Evolutionary conservation across 2,888 invertebrate genomes (phyloP).

Genomic region (Apodemia mormo): DNA sequence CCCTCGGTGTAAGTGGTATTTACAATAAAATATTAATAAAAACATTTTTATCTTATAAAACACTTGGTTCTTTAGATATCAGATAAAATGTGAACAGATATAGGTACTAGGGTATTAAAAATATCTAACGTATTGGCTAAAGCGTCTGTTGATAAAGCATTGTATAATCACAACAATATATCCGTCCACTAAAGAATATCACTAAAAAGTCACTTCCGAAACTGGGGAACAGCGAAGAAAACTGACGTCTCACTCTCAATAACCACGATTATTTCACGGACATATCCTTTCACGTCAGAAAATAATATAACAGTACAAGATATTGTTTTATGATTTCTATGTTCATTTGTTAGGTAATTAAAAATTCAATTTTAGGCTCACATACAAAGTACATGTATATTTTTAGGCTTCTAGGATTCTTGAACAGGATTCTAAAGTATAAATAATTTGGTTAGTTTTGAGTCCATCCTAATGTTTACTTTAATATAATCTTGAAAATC

Average conservation of each 20-base stretch:
- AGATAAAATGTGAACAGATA: conserved; percentile 36
- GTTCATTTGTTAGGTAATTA: not conserved
- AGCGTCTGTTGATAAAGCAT: conserved; percentile 79
- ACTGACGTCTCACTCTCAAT: conserved; percentile 71
- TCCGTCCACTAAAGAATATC: conserved; percentile 75
- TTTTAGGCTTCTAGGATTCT: no score
- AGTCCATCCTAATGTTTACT: no score
- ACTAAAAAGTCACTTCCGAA: conserved; percentile 78
- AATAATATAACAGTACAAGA: conserved; percentile 2
- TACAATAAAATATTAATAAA: conserved; percentile 52
- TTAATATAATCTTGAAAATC: no score
- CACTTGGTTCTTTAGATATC: conserved; percentile 60
- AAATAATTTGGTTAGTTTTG: no score
- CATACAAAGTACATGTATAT: no score
- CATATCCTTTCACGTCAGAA: conserved; percentile 30
- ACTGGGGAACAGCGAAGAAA: conserved; percentile 76
- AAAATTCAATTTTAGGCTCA: no score
- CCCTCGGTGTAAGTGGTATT: conserved; percentile 39
- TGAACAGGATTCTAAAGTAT: no score
- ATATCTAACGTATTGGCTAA: conserved; percentile 75
- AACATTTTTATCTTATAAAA: conserved; percentile 59
- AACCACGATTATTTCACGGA: conserved; percentile 63
- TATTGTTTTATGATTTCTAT: not conserved
- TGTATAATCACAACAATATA: conserved; percentile 76
- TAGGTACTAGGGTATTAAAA: conserved; percentile 62